phyloP scores from a whole-genome alignment of 2,797 vertebrate species.

The Heterohyrax brucei region DNA sequence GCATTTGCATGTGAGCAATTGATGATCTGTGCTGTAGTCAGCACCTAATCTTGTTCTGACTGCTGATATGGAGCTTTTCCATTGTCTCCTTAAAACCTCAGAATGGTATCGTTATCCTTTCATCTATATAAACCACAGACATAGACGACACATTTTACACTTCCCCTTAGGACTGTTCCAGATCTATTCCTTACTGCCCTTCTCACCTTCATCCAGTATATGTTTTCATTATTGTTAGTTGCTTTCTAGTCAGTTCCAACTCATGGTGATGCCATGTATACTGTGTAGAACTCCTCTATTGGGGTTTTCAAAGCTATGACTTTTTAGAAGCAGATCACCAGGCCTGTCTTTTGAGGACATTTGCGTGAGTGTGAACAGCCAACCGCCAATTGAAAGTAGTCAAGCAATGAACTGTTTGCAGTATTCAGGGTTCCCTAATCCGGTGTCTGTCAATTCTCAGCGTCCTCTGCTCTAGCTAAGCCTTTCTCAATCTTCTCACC shows the following conservation, averaged over 20 bases:
- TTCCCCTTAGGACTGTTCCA: background rate
- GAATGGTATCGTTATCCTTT: background rate
- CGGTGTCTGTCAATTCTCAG: background rate
- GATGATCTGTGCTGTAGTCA: no score
- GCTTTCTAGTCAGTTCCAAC: background rate
- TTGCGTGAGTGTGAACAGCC: no score
- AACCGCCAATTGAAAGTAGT: no score
- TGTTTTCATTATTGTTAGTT: background rate
- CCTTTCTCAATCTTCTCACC: background rate
- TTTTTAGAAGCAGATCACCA: no score
- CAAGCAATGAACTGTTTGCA: no score
- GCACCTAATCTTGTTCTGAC: no score
- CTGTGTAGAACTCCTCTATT: no score
- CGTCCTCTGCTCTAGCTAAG: background rate
- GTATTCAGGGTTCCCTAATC: no score
- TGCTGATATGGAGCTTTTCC: no score
- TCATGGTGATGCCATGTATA: background rate
- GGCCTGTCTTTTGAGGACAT: no score
- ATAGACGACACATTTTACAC: background rate
- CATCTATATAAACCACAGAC: background rate
- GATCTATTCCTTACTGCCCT: background rate
- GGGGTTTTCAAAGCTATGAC: no score
- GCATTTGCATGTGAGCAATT: no score
- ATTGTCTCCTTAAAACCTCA: background rate
- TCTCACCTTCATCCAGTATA: background rate